Conservation (phyloP, 2,888 invertebrate species). For the Diadegma fenestrale region DNA sequence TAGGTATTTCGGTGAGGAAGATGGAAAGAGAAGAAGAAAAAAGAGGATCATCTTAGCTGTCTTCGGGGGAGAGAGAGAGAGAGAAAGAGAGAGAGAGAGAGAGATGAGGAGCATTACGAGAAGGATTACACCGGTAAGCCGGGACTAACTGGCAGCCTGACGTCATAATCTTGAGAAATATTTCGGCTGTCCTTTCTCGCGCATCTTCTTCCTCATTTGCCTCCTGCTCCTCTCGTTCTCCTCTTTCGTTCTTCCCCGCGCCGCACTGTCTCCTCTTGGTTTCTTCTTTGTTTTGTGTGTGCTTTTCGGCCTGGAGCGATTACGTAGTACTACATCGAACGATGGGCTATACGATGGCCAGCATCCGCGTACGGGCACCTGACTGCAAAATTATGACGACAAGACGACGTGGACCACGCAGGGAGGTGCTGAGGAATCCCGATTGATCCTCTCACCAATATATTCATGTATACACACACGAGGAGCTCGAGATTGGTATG, state of each 20-base stretch:
- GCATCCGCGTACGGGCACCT: constrained; percentile 18
- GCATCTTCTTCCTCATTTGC: constrained; percentile 71
- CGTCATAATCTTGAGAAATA: constrained; percentile 84
- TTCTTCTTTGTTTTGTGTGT: constrained; percentile 15
- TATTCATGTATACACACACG: not conserved
- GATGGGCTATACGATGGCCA: not conserved
- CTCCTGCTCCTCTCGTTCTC: constrained; percentile 64
- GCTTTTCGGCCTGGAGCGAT: constrained; percentile 59
- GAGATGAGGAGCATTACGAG: constrained; percentile 78
- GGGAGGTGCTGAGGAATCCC: constrained; percentile 18
- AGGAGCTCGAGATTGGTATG: constrained; percentile 3
- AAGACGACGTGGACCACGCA: constrained; percentile 51
- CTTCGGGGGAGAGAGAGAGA: constrained; percentile 49
- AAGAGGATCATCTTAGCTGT: constrained; percentile 30
- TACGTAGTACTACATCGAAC: constrained; percentile 36
- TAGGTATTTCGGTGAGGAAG: constrained; percentile 63
- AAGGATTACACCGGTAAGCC: constrained; percentile 84
- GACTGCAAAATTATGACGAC: constrained; percentile 60
- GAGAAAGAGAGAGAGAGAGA: constrained; percentile 53
- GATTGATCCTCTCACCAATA: constrained; percentile 33
- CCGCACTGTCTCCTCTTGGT: constrained; percentile 46
- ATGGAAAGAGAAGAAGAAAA: constrained; percentile 46
- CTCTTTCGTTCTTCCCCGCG: constrained; percentile 46
- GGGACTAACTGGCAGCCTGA: constrained; percentile 83
- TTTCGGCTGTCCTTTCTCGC: constrained; percentile 76